Conservation (phyloP, 35 echinoderm and acorn worm species). For the Anneissia japonica region DNA sequence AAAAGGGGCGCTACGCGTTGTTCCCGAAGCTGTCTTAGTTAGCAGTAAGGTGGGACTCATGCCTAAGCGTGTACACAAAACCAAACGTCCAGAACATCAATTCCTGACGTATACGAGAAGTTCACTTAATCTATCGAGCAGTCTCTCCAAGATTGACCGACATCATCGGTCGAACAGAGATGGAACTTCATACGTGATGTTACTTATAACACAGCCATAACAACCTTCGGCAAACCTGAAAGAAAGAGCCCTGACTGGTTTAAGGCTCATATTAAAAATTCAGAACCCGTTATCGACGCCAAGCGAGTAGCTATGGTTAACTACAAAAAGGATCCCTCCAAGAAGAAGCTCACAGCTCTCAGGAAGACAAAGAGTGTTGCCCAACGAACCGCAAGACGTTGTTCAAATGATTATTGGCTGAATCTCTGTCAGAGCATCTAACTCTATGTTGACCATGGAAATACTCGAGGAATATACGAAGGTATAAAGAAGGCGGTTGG, state of each 20-base stretch:
- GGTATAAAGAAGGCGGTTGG: slow-evolving; percentile 10
- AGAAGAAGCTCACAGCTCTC: background rate
- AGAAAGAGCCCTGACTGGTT: background rate
- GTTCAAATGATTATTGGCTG: no score
- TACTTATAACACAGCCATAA: slow-evolving; percentile 3
- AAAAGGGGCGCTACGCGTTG: slow-evolving; percentile 5
- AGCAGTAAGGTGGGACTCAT: background rate
- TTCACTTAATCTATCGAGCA: background rate
- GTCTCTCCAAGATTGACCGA: background rate
- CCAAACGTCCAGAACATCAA: background rate
- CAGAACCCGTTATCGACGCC: slow-evolving; percentile 7
- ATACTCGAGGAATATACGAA: slow-evolving; percentile 1
- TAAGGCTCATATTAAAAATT: background rate
- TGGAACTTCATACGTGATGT: background rate
- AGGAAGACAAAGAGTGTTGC: no score
- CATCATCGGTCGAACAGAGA: background rate
- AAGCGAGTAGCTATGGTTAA: slow-evolving; percentile 14
- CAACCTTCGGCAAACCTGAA: background rate
- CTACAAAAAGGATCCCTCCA: background rate
- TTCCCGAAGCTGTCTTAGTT: background rate
- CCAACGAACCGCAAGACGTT: no score
- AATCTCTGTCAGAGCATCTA: background rate
- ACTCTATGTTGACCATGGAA: background rate
- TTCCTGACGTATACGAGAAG: background rate
- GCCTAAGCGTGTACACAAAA: background rate